Evolutionary conservation across 2,797 vertebrate species (phyloP).

Genomic region (Nyctibius grandis): DNA sequence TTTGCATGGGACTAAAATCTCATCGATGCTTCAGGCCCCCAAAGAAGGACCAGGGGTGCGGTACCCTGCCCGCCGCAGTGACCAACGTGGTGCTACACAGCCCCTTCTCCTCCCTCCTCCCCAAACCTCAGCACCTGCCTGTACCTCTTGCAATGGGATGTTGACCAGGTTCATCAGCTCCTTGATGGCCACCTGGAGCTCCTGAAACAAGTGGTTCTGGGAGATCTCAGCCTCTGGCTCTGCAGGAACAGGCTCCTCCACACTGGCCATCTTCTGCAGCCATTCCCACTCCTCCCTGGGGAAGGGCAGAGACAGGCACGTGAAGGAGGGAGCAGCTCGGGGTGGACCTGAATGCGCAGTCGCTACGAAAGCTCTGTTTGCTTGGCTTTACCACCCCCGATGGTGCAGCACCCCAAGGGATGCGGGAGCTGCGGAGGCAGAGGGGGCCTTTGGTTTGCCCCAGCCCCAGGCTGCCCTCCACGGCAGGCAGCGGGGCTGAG

Average conservation of each 20-base stretch:
- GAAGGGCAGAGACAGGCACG: background rate
- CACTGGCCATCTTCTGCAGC: constrained; percentile 81
- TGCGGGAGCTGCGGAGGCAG: background rate
- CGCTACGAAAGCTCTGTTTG: background rate
- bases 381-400: background rate
- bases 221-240: constrained; percentile 75
- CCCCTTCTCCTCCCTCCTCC: background rate
- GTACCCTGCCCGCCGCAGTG: background rate
- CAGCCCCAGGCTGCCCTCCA: background rate
- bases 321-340: background rate
- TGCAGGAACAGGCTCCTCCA: constrained; percentile 76
- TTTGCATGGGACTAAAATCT: background rate
- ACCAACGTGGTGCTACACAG: rapidly evolving
- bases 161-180: constrained; percentile 86
- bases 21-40: background rate
- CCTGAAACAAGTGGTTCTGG: constrained; percentile 82
- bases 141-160: constrained; percentile 84
- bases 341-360: rapidly evolving
- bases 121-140: background rate
- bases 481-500: background rate
- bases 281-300: constrained; percentile 91
- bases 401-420: background rate
- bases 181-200: constrained; percentile 82
- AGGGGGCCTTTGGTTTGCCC: background rate
- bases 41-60: background rate